These are phyloP conservation scores for Charina bottae DNA, from an alignment of 2,113 vertebrate species.

Conservation along the genomic window DNA sequence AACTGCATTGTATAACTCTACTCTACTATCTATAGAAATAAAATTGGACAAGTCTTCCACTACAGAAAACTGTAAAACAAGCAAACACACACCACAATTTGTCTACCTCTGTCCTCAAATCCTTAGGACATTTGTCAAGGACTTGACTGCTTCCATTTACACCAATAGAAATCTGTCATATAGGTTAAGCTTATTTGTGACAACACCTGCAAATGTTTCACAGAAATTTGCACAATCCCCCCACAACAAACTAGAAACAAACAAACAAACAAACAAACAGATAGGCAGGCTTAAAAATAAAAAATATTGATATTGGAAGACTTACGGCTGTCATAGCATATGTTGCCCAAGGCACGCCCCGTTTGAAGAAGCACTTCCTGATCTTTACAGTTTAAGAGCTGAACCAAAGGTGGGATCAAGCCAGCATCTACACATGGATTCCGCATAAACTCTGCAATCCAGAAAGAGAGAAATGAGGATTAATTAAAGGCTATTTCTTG, in stretches of 20 bases:
- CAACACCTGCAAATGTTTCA: conserved; percentile 2
- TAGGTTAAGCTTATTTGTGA: conserved; percentile 22
- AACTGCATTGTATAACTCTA: background rate
- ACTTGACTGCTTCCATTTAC: conserved; percentile 2
- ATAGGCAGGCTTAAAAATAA: background rate
- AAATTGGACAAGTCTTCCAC: background rate
- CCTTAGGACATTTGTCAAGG: conserved; percentile 2
- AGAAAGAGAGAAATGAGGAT: conserved; percentile 32
- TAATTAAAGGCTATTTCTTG: background rate
- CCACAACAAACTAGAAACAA: conserved; percentile 9
- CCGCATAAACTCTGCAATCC: conserved; percentile 90
- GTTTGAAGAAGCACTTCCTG: conserved; percentile 97
- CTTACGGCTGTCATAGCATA: conserved; percentile 99
- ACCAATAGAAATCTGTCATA: background rate
- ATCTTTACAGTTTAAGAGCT: conserved; percentile 91
- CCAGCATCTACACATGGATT: conserved; percentile 93
- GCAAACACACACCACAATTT: background rate
- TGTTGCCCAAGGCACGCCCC: conserved; percentile 95
- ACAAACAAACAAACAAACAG: conserved; percentile 29
- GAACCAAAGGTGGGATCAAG: conserved; percentile 91
- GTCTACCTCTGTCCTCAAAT: background rate
- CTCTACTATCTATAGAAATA: background rate
- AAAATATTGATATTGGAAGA: conserved; percentile 62
- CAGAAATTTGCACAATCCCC: background rate
- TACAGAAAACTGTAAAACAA: background rate